Base-by-base conservation (phyloP, 2,888 invertebrate genomes). In the Octodonta nipae region DNA sequence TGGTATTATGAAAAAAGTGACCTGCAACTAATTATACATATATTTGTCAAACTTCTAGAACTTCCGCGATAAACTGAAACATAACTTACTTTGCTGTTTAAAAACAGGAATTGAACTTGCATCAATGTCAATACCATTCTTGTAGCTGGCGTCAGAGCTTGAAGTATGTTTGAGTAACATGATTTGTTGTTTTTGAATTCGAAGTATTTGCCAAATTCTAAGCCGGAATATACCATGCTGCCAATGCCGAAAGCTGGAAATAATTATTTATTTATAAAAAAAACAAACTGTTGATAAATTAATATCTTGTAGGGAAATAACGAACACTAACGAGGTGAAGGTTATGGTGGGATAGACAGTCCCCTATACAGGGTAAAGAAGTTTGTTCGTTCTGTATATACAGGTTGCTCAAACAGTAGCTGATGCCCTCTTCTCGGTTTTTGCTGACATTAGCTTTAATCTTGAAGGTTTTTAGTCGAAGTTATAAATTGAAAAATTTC, bases 51-150 rank as follows among this genome's bases (percentile, higher is more conserved):
- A 20, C n/a, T 6, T 20, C 7, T 20, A 20, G 20, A 20, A 20
- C 7, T n/a, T 20, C n/a, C n/a, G 20, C n/a, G 20, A 7, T 6
- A 7, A 20, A n/a, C 6, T 20, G n/a, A n/a, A 20, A 20, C n/a
- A n/a, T 20, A 20, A 13, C 24, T 64, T 57, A 89, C 91, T 79
- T 92, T 88, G 59, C 91, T 88, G 63, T 93, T 93, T 38, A 93
- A 74, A 67, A 95, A 95, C 63, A 95, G 89, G 65, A 95, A 95
- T 65, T 95, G 95, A 78, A 95, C 88, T 65, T 95, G 93, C 52
- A 91, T 84, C 63, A 95, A 92, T 52, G 91, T 93, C 66, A 95
- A 93, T 33, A 86, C 82, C 82, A 93, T 88, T 45, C 91, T 72
- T 0, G 89, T 83, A 4, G 89, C 83, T 0, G 93, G 92, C 3